Percentiles rank a stretch among this genome's conserved stretches.
Evolutionary conservation across 2,888 invertebrate genomes (phyloP).

Genomic region (Odontomyia ornata): DNA sequence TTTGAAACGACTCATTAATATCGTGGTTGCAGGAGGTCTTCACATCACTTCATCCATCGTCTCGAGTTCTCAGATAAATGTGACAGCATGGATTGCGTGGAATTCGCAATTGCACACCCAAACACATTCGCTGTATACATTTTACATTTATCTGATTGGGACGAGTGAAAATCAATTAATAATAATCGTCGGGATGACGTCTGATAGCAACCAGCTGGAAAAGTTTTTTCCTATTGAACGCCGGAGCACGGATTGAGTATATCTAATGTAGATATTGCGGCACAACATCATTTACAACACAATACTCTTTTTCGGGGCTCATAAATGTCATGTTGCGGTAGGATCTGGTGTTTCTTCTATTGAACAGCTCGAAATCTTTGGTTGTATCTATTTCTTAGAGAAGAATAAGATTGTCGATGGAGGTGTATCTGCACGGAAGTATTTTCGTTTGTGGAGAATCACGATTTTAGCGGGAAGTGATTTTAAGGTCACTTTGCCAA

Average conservation of each 20-base stretch:
- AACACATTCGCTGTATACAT: constrained; percentile 41
- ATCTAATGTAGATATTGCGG: background rate
- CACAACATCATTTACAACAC: background rate
- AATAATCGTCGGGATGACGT: constrained; percentile 43
- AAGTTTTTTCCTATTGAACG: background rate
- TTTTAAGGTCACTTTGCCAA: constrained; percentile 27
- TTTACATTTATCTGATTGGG: constrained; percentile 48
- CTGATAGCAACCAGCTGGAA: constrained; percentile 43
- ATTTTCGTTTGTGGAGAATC: background rate
- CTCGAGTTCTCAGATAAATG: constrained; percentile 53
- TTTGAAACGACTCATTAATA: constrained; percentile 49
- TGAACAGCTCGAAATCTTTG: background rate
- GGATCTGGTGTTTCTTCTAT: background rate
- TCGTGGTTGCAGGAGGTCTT: constrained; percentile 55
- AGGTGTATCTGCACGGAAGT: background rate
- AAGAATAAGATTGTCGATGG: background rate
- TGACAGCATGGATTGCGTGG: constrained; percentile 55
- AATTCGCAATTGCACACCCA: constrained; percentile 51
- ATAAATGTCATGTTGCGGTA: constrained; percentile 6
- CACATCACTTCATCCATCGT: constrained; percentile 51
- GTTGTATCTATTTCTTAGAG: background rate
- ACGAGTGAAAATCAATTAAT: constrained; percentile 50
- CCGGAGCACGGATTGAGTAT: background rate
- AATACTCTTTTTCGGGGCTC: background rate
- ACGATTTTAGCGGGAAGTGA: background rate